A percentile compares a stretch with the other conserved stretches of the same genome.
Evolutionary conservation across 2,888 invertebrate genomes (phyloP).

Genomic region (Hyles lineata): DNA sequence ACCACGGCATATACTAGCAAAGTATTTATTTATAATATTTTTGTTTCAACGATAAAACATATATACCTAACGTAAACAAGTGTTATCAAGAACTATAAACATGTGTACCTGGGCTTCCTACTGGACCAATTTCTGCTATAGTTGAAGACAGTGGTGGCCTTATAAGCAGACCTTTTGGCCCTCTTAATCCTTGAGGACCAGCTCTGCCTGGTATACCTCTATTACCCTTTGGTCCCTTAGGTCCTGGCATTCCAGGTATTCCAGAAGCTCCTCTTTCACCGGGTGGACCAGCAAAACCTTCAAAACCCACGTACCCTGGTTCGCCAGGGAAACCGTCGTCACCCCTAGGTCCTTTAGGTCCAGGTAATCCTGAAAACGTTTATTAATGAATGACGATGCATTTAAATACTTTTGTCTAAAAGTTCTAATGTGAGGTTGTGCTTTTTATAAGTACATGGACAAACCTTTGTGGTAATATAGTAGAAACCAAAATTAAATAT

Average conservation of each 20-base stretch:
- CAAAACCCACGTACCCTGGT: slow-evolving; percentile 63
- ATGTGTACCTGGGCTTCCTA: slow-evolving; percentile 83
- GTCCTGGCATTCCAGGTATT: slow-evolving; percentile 81
- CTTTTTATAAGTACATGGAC: too few species aligned
- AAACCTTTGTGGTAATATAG: too few species aligned
- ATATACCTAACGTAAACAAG: too few species aligned
- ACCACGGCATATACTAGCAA: too few species aligned
- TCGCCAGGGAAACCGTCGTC: slow-evolving; percentile 65
- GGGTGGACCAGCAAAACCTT: slow-evolving; percentile 63
- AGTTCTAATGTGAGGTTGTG: too few species aligned
- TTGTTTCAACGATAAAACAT: too few species aligned
- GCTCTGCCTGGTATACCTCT: slow-evolving; percentile 68
- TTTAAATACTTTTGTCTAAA: too few species aligned
- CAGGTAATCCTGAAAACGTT: slow-evolving; percentile 61
- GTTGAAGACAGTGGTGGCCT: slow-evolving; percentile 58
- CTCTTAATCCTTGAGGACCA: slow-evolving; percentile 82
- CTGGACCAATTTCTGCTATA: slow-evolving; percentile 78
- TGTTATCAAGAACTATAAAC: neutral
- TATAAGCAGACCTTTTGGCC: slow-evolving; percentile 72
- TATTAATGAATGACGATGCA: neutral
- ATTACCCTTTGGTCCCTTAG: slow-evolving; percentile 73
- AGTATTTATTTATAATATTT: too few species aligned
- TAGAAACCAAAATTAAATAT: too few species aligned
- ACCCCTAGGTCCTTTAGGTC: slow-evolving; percentile 66
- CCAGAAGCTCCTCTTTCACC: slow-evolving; percentile 62